A percentile compares a stretch with the other conserved stretches of the same genome.
Evolutionary conservation across 2,797 vertebrate genomes (phyloP).

Genomic region (Pangasius krempfi): DNA sequence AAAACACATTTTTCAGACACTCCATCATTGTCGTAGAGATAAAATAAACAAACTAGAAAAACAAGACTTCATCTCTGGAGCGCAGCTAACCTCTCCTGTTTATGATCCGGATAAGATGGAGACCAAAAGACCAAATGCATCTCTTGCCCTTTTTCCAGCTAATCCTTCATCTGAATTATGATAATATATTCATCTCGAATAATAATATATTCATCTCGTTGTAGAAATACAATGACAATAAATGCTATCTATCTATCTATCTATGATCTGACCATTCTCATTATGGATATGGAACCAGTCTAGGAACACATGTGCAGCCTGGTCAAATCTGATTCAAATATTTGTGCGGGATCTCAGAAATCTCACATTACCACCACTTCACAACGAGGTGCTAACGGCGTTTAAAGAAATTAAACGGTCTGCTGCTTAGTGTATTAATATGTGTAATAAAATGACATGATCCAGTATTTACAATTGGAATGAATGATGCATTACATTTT

Average conservation of each 20-base stretch:
- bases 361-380: not conserved
- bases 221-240: too few relatives aligned
- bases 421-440: not conserved
- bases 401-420: not conserved
- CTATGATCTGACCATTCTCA: not conserved
- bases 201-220: too few relatives aligned
- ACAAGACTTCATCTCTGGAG: not conserved
- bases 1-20: not conserved
- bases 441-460: not conserved
- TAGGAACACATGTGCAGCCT: not conserved
- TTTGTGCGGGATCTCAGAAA: not conserved
- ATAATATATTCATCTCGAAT: too few relatives aligned
- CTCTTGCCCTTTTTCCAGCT: not conserved
- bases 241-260: too few relatives aligned
- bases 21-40: not conserved
- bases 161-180: not conserved
- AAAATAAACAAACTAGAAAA: not conserved
- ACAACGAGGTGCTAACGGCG: not conserved
- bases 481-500: not conserved
- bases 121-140: not conserved
- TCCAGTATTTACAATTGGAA: not conserved
- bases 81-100: not conserved
- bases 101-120: not conserved
- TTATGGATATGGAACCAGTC: not conserved
- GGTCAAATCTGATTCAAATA: not conserved